A percentile compares a stretch with the other conserved stretches of the same genome.
These are phyloP conservation scores for Gila robusta DNA, from an alignment of 2,797 vertebrate genomes.

Conservation along the genomic window DNA sequence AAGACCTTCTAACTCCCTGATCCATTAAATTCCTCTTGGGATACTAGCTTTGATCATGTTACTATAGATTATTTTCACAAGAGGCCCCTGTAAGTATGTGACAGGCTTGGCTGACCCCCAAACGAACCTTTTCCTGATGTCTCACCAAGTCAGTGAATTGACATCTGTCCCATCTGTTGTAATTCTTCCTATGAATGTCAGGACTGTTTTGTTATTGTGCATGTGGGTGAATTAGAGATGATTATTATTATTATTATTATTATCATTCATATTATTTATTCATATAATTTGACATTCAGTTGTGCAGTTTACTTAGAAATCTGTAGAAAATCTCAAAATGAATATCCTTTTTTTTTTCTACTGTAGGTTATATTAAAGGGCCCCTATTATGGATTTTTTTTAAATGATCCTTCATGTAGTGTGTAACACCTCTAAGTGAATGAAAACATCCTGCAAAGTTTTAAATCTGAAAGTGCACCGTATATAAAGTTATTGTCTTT, in stretches of 20 bases:
- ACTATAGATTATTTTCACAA: conserved; percentile 24
- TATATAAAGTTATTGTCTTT: no score
- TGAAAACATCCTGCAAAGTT: no score
- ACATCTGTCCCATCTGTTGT: conserved; percentile 25
- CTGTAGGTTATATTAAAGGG: neutral
- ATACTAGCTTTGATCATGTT: conserved; percentile 45
- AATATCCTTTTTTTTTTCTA: neutral
- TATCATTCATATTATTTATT: neutral
- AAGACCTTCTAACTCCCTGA: conserved; percentile 15
- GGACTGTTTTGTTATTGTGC: neutral
- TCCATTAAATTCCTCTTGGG: conserved; percentile 43
- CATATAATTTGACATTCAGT: neutral
- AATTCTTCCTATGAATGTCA: neutral
- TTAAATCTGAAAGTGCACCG: no score
- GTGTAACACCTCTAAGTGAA: no score
- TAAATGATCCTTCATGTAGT: no score
- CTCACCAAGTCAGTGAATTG: neutral
- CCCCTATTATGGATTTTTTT: no score
- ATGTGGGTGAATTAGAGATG: neutral
- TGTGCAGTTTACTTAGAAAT: neutral
- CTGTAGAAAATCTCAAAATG: neutral
- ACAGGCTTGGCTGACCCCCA: conserved; percentile 14
- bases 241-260: neutral
- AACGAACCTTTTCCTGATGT: conserved; percentile 27
- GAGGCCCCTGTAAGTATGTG: conserved; percentile 21